A percentile compares a stretch with the other conserved stretches of the same genome.
These are phyloP conservation scores for Oostethus manadensis DNA, from an alignment of 2,113 vertebrate species.

Conservation along the genomic window DNA sequence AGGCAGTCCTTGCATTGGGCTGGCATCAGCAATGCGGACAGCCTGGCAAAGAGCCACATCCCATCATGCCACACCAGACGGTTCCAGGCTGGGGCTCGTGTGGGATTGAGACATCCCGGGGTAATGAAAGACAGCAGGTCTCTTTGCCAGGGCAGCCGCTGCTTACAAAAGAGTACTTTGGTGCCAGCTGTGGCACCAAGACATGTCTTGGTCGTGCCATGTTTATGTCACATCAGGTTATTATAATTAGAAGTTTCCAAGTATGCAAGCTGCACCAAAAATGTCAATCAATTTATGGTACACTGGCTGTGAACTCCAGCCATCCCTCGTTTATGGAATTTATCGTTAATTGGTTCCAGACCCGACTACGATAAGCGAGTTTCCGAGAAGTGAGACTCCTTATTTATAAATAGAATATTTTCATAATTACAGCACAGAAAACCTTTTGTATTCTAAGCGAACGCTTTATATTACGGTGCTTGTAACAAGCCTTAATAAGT, in stretches of 20 bases:
- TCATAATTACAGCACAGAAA: no score
- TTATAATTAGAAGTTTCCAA: background rate
- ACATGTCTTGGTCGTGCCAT: constrained; percentile 12
- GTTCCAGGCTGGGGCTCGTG: constrained; percentile 44
- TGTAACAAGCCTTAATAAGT: no score
- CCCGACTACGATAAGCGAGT: no score
- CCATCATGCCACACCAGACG: constrained; percentile 17
- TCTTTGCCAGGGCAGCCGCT: constrained; percentile 47
- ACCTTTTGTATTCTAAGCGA: no score
- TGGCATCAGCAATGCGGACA: constrained; percentile 34
- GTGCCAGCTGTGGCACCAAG: constrained; percentile 43
- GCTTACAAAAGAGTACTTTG: constrained; percentile 35
- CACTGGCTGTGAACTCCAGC: no score
- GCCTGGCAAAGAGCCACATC: constrained; percentile 29
- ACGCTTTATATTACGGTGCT: no score
- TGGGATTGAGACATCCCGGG: constrained; percentile 51
- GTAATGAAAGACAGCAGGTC: constrained; percentile 57
- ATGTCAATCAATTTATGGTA: no score
- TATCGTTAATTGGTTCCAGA: no score
- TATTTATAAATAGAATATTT: no score
- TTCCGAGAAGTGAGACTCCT: no score
- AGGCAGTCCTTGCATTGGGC: constrained; percentile 36
- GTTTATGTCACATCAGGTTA: background rate
- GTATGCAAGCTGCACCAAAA: background rate
- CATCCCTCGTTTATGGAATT: no score